phyloP scores from a whole-genome alignment of 2,888 invertebrate genomes.

The Ormyrus thymus region DNA sequence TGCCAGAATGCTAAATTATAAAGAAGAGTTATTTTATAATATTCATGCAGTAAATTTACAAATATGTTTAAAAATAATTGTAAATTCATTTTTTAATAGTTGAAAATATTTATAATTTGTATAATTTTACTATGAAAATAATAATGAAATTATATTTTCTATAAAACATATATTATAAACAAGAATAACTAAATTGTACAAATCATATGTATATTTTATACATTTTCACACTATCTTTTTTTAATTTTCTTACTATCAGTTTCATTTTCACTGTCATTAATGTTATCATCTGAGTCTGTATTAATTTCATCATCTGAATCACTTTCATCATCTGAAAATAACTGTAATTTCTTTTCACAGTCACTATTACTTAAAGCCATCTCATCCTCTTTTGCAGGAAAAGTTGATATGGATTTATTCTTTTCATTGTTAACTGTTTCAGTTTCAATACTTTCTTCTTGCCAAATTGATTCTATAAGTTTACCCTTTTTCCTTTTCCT shows the following conservation, averaged over 20 bases:
- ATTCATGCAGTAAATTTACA: conserved; percentile 15
- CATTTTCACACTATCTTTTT: conserved; percentile 1
- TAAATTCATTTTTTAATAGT: conserved; percentile 8
- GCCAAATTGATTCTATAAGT: conserved; percentile 33
- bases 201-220: not conserved
- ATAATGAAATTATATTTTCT: conserved; percentile 42
- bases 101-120: conserved; percentile 2
- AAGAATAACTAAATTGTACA: conserved; percentile 34
- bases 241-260: conserved; percentile 20
- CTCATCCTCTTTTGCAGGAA: conserved; percentile 10
- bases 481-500: conserved; percentile 39
- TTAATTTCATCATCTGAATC: not conserved
- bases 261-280: conserved; percentile 16
- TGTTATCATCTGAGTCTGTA: not conserved
- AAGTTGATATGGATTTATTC: not conserved
- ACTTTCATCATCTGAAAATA: conserved; percentile 53
- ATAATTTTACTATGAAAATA: conserved; percentile 15
- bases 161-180: conserved; percentile 42
- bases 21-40: conserved; percentile 17
- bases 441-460: conserved; percentile 48
- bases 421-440: not conserved
- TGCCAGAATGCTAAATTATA: conserved; percentile 22
- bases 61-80: not conserved
- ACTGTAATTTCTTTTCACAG: conserved; percentile 42
- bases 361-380: not conserved